These are phyloP conservation scores for Schlechtendalia chinensis DNA, from an alignment of 1,140 invertebrate genomes.

Conservation along the genomic window DNA sequence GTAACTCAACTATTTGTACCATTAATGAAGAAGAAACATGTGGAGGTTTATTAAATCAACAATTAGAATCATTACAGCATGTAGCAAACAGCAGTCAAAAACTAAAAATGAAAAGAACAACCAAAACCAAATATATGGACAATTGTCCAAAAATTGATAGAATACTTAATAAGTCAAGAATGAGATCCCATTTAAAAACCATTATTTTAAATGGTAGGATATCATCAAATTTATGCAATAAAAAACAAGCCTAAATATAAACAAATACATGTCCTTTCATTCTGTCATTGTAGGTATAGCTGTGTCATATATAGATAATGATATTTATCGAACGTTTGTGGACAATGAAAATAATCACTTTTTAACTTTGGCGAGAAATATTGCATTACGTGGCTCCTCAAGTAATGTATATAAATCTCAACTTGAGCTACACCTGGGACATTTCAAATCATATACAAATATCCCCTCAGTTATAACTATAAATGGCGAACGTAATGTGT, in stretches of 20 bases:
- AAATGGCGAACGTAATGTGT: too few relatives aligned
- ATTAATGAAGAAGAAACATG: not conserved
- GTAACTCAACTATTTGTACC: too few relatives aligned
- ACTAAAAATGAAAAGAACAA: not conserved
- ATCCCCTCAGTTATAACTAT: too few relatives aligned
- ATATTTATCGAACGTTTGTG: not conserved
- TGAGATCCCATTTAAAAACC: not conserved
- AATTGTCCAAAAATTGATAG: not conserved
- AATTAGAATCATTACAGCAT: not conserved
- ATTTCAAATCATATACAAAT: too few relatives aligned
- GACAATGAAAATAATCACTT: not conserved
- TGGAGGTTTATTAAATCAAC: not conserved
- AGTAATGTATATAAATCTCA: too few relatives aligned
- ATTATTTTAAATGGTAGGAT: not conserved
- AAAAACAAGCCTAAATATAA: not conserved
- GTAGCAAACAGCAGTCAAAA: not conserved
- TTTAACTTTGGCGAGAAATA: not conserved
- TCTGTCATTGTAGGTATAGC: not conserved
- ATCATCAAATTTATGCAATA: not conserved
- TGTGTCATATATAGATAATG: not conserved
- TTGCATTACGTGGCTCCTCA: too few relatives aligned
- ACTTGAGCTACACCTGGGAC: too few relatives aligned
- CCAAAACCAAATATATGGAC: not conserved
- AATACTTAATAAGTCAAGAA: slow-evolving; percentile 1
- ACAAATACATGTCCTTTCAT: not conserved